Percentiles rank a stretch among this genome's conserved stretches.
Conservation (phyloP, 2,113 vertebrate species). For the Scalopus aquaticus region DNA sequence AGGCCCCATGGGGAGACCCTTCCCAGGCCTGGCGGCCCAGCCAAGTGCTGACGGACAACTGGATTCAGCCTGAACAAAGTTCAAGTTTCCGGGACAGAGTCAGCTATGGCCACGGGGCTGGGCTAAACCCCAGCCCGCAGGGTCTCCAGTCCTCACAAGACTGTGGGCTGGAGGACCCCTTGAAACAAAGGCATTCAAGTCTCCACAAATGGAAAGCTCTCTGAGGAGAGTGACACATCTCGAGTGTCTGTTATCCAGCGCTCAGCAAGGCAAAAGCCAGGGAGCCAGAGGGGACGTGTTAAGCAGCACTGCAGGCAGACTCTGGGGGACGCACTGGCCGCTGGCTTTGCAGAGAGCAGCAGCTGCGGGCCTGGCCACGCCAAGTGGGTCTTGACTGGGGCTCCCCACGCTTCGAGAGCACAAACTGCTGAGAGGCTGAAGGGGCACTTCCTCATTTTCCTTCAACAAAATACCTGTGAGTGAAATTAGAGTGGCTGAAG, state of each 20-base stretch:
- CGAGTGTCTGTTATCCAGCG: background rate
- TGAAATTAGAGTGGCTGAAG: background rate
- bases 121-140: background rate
- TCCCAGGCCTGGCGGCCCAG: background rate
- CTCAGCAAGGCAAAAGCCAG: background rate
- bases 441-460: background rate
- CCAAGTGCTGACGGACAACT: background rate
- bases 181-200: fast-evolving
- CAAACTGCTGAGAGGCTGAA: background rate
- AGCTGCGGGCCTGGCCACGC: background rate
- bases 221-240: background rate
- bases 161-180: background rate
- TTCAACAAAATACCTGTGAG: background rate
- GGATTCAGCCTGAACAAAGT: background rate
- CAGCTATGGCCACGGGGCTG: background rate
- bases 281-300: background rate
- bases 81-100: background rate
- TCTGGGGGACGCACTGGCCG: fast-evolving
- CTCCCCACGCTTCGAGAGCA: background rate
- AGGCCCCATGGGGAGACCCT: background rate
- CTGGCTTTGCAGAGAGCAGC: background rate
- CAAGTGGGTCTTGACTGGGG: background rate
- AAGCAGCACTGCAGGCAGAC: background rate
- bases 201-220: background rate
- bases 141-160: background rate